Evolutionary conservation across 2,113 vertebrate genomes (phyloP).

Genomic region (Raja brachyura): DNA sequence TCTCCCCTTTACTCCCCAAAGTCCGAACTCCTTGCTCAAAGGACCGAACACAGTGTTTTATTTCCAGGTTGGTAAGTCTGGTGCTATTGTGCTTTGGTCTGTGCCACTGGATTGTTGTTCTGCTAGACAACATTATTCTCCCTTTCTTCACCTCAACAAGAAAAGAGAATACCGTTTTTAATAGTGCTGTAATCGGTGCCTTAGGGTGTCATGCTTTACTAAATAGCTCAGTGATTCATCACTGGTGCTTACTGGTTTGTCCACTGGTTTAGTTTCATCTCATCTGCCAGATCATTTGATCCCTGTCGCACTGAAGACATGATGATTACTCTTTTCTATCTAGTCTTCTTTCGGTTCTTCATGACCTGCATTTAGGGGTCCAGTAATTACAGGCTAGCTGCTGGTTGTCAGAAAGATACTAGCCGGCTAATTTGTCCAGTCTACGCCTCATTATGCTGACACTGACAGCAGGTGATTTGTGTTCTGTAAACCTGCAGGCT

Average conservation of each 20-base stretch:
- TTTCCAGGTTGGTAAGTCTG: background rate
- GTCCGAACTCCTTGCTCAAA: no score
- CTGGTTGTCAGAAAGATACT: conserved; percentile 27
- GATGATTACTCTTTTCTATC: conserved; percentile 25
- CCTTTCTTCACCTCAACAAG: conserved; percentile 17
- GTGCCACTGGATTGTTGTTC: background rate
- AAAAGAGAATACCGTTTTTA: conserved; percentile 43
- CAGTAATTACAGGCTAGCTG: conserved; percentile 38
- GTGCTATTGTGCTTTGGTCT: background rate
- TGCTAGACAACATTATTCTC: background rate
- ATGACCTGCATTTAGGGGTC: conserved; percentile 36
- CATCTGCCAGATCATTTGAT: conserved; percentile 59
- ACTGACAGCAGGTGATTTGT: conserved; percentile 34
- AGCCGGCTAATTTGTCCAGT: conserved; percentile 38
- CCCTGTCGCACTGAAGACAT: conserved; percentile 48
- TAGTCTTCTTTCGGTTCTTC: conserved; percentile 11
- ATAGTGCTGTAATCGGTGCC: conserved; percentile 85
- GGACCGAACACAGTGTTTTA: no score
- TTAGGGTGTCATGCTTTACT: conserved; percentile 79
- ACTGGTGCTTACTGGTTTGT: conserved; percentile 72
- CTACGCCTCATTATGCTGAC: conserved; percentile 39
- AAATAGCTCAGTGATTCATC: conserved; percentile 88
- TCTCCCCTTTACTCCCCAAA: no score
- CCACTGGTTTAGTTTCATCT: conserved; percentile 65
- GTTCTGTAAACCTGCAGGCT: conserved; percentile 30